phyloP scores from a whole-genome alignment of 2,888 invertebrate species.

The Syrista parreyssii region DNA sequence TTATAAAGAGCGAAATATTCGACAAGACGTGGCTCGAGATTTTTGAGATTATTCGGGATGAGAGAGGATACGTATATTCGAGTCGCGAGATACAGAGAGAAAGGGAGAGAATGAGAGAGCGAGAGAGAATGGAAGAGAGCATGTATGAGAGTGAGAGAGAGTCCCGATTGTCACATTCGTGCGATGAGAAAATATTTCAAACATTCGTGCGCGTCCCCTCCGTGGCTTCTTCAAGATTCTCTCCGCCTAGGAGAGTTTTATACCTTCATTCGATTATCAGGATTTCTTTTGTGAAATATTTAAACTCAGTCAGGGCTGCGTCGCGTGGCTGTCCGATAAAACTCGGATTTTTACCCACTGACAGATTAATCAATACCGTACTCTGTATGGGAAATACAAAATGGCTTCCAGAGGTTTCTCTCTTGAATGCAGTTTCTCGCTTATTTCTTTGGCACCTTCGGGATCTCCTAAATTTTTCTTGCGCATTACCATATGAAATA shows the following conservation, averaged over 20 bases:
- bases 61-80: neutral
- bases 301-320: constrained; percentile 8
- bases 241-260: neutral
- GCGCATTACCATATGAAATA: neutral
- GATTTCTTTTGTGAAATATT: neutral
- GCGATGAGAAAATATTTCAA: neutral
- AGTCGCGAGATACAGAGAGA: neutral
- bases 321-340: constrained; percentile 26
- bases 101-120: constrained; percentile 2
- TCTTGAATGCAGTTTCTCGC: neutral
- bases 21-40: neutral
- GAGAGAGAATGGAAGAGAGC: neutral
- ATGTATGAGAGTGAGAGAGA: neutral
- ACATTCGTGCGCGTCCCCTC: neutral
- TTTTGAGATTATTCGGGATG: neutral
- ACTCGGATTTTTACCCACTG: constrained; percentile 49
- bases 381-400: constrained; percentile 61
- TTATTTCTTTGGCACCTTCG: neutral
- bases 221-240: constrained; percentile 2
- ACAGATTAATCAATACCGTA: constrained; percentile 65
- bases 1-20: neutral
- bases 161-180: neutral
- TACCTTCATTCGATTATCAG: constrained; percentile 24
- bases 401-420: constrained; percentile 54
- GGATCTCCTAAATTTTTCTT: neutral